Conservation (phyloP, 2,888 invertebrate species). For the Nudaria mundana region DNA sequence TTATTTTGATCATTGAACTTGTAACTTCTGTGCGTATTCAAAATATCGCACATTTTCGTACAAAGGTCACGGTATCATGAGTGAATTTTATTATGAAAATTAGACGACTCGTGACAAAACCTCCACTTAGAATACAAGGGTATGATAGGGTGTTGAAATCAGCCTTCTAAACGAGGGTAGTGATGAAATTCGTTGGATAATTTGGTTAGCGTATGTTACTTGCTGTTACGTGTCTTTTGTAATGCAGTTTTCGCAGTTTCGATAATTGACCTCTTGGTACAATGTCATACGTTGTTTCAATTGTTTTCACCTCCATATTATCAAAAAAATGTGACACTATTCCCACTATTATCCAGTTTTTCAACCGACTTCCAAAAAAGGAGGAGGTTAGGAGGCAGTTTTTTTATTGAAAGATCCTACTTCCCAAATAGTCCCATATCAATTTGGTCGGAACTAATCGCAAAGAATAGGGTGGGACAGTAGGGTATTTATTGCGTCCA, state of each 20-base stretch:
- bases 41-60: conserved; percentile 42
- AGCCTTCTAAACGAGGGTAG: conserved; percentile 60
- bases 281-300: conserved; percentile 54
- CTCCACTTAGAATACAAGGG: conserved; percentile 44
- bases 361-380: no score
- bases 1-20: conserved; percentile 61
- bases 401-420: no score
- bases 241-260: conserved; percentile 53
- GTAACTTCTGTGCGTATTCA: conserved; percentile 43
- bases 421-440: no score
- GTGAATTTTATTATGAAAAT: conserved; percentile 50
- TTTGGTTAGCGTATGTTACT: conserved; percentile 63
- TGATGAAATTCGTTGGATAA: conserved; percentile 67
- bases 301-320: conserved; percentile 44
- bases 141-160: conserved; percentile 67
- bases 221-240: conserved; percentile 58
- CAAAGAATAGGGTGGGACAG: no score
- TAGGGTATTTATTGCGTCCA: no score
- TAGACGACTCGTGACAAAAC: conserved; percentile 58
- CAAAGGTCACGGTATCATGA: conserved; percentile 56
- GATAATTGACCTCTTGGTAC: conserved; percentile 65
- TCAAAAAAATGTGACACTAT: no score
- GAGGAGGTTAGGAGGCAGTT: no score
- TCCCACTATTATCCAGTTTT: no score
- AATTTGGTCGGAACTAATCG: no score